Base-by-base conservation (phyloP, 2,888 invertebrate genomes). In the Dynastes grantii region DNA sequence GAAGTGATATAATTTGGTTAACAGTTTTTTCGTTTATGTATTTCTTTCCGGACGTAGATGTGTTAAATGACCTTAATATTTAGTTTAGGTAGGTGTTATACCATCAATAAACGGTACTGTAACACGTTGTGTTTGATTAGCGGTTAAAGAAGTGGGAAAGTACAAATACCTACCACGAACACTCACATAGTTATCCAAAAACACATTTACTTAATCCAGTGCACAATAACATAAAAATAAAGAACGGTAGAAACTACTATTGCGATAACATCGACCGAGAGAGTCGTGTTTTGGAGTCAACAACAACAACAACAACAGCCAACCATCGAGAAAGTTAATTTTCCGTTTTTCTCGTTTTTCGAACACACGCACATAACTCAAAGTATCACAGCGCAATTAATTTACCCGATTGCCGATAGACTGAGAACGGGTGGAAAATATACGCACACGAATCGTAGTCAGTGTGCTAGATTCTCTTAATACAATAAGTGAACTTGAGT, bases 401-500 rank as follows among this genome's bases (percentile, higher is more conserved):
- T 73, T 37, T 45, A 37, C 22, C 55, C 55, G 45, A 45, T 45
- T 11, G 58, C 58, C 27, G 73, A 67, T 45, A 67, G 45, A 22
- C 9, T 1, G 45, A 22, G 16, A 53, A 40, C 58, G 51, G 40
- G 22, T 73, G 58, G 58, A 73, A 73, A 73, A 73, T 58, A 73
- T 58, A 16, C 55, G 55, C 40, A 53, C 40, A 58, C 37, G 40
- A 58, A 73, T 73, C 51, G 73, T 73, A 58, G 40, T 53, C 58
- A 58, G 73, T 73, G 58, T 73, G 73, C 73, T 58, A 73, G 73
- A 73, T 73, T 73, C 73, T 67, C 49, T 67, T 27, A 73, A 73
- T 73, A 73, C 40, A 73, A 73, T 73, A 73, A 73, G 73, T 73
- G 73, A 73, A 73, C 73, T 73, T 73, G 73, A 73, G 73, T 73